Base-by-base conservation (phyloP, 2,888 invertebrate species). In the Endotricha flammealis region DNA sequence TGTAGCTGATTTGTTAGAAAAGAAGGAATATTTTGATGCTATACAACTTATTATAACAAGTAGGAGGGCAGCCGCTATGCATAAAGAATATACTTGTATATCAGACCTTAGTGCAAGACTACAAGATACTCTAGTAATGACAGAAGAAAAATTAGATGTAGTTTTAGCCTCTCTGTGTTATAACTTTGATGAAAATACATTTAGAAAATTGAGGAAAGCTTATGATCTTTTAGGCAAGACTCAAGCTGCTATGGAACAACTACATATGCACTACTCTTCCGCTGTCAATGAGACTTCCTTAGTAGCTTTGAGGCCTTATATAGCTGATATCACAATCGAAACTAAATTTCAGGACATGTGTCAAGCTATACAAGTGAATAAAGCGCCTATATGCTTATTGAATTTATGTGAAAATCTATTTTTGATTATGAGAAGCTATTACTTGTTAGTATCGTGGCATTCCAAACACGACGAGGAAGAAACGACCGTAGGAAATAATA, bases 221-320 rank as follows among this genome's bases (percentile, higher is more conserved):
- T 99, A 97, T 64, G 90, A 91, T 23, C 83, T 98, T 12, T 77
- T 99, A 2, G 97, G 96, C 1, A 98, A 98, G 76, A 95, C 95
- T 0, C 92, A 97, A 75, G 92, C 93, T 1, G 96, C 97, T 0
- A 94, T 97, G 91, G 98, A 98, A 70, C 97, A 97, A 68, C 75
- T 98, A 6, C 95, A 96, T 53, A 97, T 98, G 91, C 97, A 98
- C 69, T 97, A 96, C 59, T 94, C 96, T 0, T 96, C 96, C 24
- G 95, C 96, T 0, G 95, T 98, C 9, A 97, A 95, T 50, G 93
- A 93, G 43, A 90, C 92, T 0, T 92, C 95, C 0, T 89, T 90
- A 12, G 87, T 88, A 28, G 88, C 90, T 0, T 78, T 91, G 0
- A 88, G 88, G 41, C 83, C 85, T 1, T 90, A 89, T 54, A 87